A percentile compares a stretch with the other conserved stretches of the same genome.
Evolutionary conservation across 64 coral and sea anemone genomes (phyloP).

Genomic region (Orbicella faveolata): DNA sequence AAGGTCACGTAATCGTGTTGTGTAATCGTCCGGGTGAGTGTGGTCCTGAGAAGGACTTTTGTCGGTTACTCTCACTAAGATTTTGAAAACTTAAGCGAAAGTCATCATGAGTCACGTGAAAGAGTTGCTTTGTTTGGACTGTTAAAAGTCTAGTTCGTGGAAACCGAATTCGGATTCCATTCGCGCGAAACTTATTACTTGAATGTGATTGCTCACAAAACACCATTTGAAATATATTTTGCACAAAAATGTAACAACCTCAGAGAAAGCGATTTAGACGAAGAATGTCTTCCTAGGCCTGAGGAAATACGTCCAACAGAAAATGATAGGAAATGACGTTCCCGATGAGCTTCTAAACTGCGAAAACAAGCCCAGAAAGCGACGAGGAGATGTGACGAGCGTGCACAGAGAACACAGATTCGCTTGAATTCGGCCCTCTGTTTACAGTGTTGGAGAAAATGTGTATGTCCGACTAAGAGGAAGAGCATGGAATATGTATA

Average conservation of each 20-base stretch:
- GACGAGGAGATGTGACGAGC: conserved; percentile 29
- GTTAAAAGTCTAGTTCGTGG: too few relatives aligned
- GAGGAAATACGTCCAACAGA: conserved; percentile 1
- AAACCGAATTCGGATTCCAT: too few relatives aligned
- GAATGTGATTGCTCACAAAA: conserved; percentile 22
- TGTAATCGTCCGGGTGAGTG: too few relatives aligned
- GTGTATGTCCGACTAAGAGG: background rate
- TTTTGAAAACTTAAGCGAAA: too few relatives aligned
- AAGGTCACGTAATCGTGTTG: too few relatives aligned
- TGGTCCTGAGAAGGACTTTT: too few relatives aligned
- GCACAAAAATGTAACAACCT: background rate
- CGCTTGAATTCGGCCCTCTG: conserved; percentile 12
- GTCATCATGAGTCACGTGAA: too few relatives aligned
- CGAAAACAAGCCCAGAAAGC: conserved; percentile 25
- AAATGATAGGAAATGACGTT: conserved; percentile 4
- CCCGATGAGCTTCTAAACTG: conserved; percentile 1
- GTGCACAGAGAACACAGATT: background rate
- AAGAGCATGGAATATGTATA: conserved; percentile 16
- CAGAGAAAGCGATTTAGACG: background rate
- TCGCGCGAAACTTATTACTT: too few relatives aligned
- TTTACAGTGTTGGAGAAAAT: conserved; percentile 37
- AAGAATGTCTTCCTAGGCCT: conserved; percentile 15
- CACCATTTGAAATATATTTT: conserved; percentile 56
- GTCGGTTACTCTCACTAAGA: too few relatives aligned
- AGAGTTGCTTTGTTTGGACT: too few relatives aligned